phyloP scores from a whole-genome alignment of 2,888 invertebrate species.

The Blastobasis lacticolella region DNA sequence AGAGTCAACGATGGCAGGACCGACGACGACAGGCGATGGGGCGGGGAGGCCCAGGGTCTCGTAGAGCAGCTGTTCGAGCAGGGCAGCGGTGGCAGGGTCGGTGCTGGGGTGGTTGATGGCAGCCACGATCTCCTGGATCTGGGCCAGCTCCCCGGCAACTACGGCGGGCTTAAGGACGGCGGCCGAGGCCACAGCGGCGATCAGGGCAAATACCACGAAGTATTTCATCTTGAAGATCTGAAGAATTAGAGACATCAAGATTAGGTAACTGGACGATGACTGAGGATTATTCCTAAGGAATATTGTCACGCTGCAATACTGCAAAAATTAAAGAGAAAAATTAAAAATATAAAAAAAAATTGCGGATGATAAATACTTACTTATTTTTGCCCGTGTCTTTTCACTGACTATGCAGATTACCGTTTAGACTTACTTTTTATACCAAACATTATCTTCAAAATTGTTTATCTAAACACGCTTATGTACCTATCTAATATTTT shows the following conservation, averaged over 20 bases:
- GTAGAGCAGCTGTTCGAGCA: conserved; percentile 14
- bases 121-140: conserved; percentile 35
- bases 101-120: conserved; percentile 46
- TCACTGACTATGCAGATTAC: no score
- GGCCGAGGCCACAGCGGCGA: conserved; percentile 44
- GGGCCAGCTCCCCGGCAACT: conserved; percentile 18
- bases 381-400: no score
- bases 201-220: conserved; percentile 40
- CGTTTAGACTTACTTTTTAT: no score
- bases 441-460: no score
- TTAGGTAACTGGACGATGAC: no score
- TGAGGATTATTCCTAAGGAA: no score
- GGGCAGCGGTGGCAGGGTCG: conserved; percentile 37
- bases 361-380: no score
- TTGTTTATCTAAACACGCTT: no score
- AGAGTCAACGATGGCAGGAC: conserved; percentile 18
- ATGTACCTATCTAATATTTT: no score
- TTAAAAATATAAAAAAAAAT: no score
- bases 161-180: conserved; percentile 20
- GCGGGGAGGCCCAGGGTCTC: conserved; percentile 16
- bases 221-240: conserved; percentile 45
- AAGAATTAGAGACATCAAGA: not conserved
- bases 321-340: no score
- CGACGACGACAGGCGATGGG: conserved; percentile 17
- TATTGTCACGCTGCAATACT: no score